A percentile compares a stretch with the other conserved stretches of the same genome.
phyloP scores from a whole-genome alignment of 2,797 vertebrate genomes.

The Pseudopleuronectes americanus region DNA sequence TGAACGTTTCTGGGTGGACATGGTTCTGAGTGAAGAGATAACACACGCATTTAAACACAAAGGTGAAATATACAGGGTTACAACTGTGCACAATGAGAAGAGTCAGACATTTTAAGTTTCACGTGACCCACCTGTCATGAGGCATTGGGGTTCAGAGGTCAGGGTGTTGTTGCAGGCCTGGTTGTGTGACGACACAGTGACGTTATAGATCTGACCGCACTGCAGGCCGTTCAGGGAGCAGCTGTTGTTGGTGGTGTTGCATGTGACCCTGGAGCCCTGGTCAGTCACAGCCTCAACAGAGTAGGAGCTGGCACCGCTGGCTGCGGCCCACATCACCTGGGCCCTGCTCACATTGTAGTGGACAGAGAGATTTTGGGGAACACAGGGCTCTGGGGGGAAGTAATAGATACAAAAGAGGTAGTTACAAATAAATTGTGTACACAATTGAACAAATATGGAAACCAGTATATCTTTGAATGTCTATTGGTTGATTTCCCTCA shows the following conservation, averaged over 20 bases:
- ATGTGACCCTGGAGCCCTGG: conserved; percentile 31
- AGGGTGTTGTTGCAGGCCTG: conserved; percentile 52
- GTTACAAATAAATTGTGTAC: not conserved
- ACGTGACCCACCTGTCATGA: conserved; percentile 71
- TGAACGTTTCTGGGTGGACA: conserved; percentile 78
- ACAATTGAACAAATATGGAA: not conserved
- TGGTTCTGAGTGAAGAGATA: conserved; percentile 66
- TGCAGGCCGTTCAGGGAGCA: conserved; percentile 70
- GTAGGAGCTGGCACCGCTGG: conserved; percentile 58
- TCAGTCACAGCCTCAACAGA: conserved; percentile 54
- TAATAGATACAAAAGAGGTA: not conserved
- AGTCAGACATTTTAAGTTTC: not conserved
- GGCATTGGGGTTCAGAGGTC: conserved; percentile 35
- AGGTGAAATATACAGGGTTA: not conserved
- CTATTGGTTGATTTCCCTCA: not conserved
- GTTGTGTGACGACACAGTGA: conserved; percentile 69
- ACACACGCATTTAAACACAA: not conserved
- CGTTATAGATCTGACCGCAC: conserved; percentile 76
- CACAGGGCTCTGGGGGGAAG: conserved; percentile 69
- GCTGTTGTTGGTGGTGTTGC: conserved; percentile 51
- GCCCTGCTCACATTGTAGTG: conserved; percentile 53
- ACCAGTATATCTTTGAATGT: not conserved
- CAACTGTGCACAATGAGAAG: not conserved
- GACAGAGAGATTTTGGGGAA: conserved; percentile 58
- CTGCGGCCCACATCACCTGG: conserved; percentile 54